A percentile compares a stretch with the other conserved stretches of the same genome.
phyloP scores from a whole-genome alignment of 1,140 invertebrate genomes.

The Maniola jurtina region DNA sequence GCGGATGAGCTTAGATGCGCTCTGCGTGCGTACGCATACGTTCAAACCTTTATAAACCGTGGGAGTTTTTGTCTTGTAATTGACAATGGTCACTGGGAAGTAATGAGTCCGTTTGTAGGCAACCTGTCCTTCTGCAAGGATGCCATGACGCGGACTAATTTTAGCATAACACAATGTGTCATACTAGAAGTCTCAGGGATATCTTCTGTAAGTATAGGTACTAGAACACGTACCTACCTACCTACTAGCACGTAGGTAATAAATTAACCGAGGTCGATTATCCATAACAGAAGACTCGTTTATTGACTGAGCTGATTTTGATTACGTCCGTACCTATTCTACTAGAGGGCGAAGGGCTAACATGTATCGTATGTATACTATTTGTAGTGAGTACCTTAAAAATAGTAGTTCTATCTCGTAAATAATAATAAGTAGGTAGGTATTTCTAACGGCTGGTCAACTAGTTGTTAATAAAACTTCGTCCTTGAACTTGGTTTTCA shows the following conservation, averaged over 20 bases:
- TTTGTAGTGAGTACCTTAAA: too few relatives aligned
- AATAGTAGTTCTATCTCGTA: too few relatives aligned
- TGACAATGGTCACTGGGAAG: constrained; percentile 69
- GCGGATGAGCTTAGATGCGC: constrained; percentile 56
- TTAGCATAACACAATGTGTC: constrained; percentile 55
- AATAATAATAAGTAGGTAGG: too few relatives aligned
- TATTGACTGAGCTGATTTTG: not conserved
- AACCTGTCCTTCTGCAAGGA: constrained; percentile 64
- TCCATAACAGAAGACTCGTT: not conserved
- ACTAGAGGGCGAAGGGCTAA: too few relatives aligned
- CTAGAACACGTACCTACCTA: not conserved
- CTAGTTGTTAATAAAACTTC: too few relatives aligned
- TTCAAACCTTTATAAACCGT: constrained; percentile 71
- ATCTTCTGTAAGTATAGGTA: not conserved
- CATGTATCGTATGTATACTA: too few relatives aligned
- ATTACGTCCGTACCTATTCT: not conserved
- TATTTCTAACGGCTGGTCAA: too few relatives aligned
- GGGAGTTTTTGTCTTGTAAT: constrained; percentile 72
- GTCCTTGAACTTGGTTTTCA: too few relatives aligned
- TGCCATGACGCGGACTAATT: constrained; percentile 57
- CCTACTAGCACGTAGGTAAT: not conserved
- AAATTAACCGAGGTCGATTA: constrained; percentile 21
- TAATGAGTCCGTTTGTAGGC: constrained; percentile 74
- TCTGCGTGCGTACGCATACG: constrained; percentile 58
- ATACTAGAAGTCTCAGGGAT: constrained; percentile 32